Evolutionary conservation across 1,140 invertebrate genomes (phyloP).

Genomic region (Drosophila suzukii): DNA sequence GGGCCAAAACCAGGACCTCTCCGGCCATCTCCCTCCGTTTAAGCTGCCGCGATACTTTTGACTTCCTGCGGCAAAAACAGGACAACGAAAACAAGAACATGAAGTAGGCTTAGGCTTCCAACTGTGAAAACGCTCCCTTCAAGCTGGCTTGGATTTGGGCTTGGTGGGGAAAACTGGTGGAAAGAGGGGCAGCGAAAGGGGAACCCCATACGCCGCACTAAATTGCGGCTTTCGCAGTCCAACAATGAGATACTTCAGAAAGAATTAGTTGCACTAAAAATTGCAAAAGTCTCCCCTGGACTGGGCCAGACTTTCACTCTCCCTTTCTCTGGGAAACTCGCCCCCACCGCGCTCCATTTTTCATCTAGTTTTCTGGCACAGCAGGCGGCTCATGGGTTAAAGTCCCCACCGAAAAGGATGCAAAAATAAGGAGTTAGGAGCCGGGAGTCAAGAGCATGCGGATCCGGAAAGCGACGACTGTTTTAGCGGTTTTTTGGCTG

Average conservation of each 20-base stretch:
- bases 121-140: slow-evolving; percentile 41
- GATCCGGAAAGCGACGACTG: slow-evolving; percentile 45
- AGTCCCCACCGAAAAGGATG: slow-evolving; percentile 7
- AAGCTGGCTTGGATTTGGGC: slow-evolving; percentile 36
- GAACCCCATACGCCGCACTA: slow-evolving; percentile 61
- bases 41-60: slow-evolving; percentile 81
- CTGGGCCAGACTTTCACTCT: slow-evolving; percentile 63
- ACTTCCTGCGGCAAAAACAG: slow-evolving; percentile 70
- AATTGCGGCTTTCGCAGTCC: slow-evolving; percentile 79
- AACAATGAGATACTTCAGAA: slow-evolving; percentile 83
- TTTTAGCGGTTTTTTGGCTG: slow-evolving; percentile 56
- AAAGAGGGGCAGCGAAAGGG: not conserved
- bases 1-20: not conserved
- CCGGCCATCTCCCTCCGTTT: slow-evolving; percentile 43
- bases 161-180: not conserved
- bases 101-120: slow-evolving; percentile 65
- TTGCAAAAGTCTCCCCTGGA: slow-evolving; percentile 71
- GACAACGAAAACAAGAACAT: slow-evolving; percentile 44
- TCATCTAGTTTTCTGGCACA: slow-evolving; percentile 37
- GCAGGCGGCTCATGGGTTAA: slow-evolving; percentile 34
- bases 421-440: slow-evolving; percentile 15
- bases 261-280: slow-evolving; percentile 83
- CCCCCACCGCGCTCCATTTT: slow-evolving; percentile 1
- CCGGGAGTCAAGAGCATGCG: slow-evolving; percentile 24
- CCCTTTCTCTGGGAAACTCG: not conserved